Base-by-base conservation (phyloP, 2,113 vertebrate species). In the Istiophorus platypterus region DNA sequence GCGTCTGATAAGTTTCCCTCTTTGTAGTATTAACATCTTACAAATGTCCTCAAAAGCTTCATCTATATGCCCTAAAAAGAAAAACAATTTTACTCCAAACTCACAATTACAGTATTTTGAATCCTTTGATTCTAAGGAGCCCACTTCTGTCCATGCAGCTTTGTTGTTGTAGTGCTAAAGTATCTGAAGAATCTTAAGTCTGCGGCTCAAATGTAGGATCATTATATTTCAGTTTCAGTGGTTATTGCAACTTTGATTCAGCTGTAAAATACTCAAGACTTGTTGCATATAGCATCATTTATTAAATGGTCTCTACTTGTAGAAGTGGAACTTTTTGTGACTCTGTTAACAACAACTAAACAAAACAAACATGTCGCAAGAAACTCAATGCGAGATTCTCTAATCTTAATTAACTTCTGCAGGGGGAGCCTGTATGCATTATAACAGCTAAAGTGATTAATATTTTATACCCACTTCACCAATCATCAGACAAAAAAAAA, bases 341-440 rank as follows among this genome's bases (percentile, higher is more conserved):
- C 49, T 26, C 13, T 12, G 26, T 73, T 7, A 29, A 58, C 47
- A 59, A 74, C 9, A 27, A 37, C 18, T 68, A 56, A 68, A 49
- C n/a, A 15, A 64, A 59, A 68, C n/a, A 20, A 47, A 58, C 17
- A 51, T 22, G 26, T 63, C 54, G 31, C 45, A 24, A 49, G 49
- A 81, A 63, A 79, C 20, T 73, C 45, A 0, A 68, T 13, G 14
- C 65, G 54, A 65, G 34, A 71, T 41, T 72, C 51, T 85, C 31
- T 74, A 37, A 78, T 76, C 67, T 54, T 79, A 82, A 81, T 58
- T 61, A 69, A 63, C 24, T 76, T 65, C 58, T 68, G 64, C 80
- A 51, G 41, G 11, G 11, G 37, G 70, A 31, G 56, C 41, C 41
- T 67, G 5, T 26, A 64, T 31, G 49, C 31, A 66, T 62, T 49